phyloP scores from a whole-genome alignment of 2,888 invertebrate genomes.

The Parelbella ahira region DNA sequence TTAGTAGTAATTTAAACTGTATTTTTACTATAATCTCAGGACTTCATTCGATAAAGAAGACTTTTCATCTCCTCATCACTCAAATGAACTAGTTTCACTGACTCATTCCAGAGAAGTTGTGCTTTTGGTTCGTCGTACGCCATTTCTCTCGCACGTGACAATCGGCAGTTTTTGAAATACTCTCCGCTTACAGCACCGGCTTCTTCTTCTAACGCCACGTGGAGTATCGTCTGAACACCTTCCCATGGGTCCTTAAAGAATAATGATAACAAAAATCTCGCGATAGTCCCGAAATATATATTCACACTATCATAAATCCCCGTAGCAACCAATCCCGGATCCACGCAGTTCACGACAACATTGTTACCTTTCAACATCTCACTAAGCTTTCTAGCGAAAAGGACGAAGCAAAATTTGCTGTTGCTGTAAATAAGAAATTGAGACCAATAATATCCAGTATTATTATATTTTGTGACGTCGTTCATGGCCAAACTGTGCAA shows the following conservation, averaged over 20 bases:
- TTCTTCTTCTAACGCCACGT: conserved; percentile 84
- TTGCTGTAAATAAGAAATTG: conserved; percentile 70
- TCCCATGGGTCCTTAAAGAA: conserved; percentile 83
- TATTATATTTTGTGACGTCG: conserved; percentile 83
- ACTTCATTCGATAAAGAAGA: too few species aligned
- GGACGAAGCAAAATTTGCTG: conserved; percentile 85
- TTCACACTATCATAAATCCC: conserved; percentile 80
- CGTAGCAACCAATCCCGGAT: conserved; percentile 90
- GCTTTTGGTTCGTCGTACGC: conserved; percentile 76
- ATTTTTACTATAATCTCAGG: too few species aligned
- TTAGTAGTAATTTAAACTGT: too few species aligned
- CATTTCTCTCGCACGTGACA: conserved; percentile 70
- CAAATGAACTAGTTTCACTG: conserved; percentile 30
- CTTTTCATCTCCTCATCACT: conserved; percentile 4
- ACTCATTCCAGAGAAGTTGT: conserved; percentile 37
- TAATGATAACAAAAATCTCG: conserved; percentile 40
- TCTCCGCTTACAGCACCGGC: conserved; percentile 82
- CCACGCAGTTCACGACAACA: conserved; percentile 87
- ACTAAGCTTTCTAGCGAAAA: conserved; percentile 84
- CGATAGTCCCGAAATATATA: conserved; percentile 55
- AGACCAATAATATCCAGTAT: conserved; percentile 54
- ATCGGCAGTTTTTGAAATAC: conserved; percentile 86
- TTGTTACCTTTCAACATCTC: conserved; percentile 81
- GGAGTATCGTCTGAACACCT: conserved; percentile 86
- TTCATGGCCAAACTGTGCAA: conserved; percentile 83